Evolutionary conservation across 2,888 invertebrate genomes (phyloP).

Genomic region (Nomada goodeniana): DNA sequence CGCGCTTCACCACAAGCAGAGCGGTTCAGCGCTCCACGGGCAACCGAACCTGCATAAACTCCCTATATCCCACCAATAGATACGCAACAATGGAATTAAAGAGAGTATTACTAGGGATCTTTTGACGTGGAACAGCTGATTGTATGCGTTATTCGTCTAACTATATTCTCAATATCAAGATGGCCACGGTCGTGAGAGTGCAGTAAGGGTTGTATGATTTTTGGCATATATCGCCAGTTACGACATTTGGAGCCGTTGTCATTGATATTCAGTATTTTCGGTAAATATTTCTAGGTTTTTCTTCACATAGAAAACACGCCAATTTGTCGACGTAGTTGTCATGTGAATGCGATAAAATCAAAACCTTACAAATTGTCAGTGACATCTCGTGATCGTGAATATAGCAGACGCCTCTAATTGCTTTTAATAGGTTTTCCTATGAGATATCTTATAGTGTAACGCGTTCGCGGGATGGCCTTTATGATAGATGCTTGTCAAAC

Average conservation of each 20-base stretch:
- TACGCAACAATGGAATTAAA: no score
- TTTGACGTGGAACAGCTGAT: conserved; percentile 73
- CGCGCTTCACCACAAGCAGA: no score
- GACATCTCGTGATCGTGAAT: conserved; percentile 75
- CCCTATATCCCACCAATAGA: no score
- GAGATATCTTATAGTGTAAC: conserved; percentile 39
- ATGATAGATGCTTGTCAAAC: conserved; percentile 36
- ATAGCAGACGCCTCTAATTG: conserved; percentile 79
- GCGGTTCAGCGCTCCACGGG: no score
- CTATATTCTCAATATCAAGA: conserved; percentile 69
- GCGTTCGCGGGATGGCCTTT: conserved; percentile 48
- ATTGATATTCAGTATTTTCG: conserved; percentile 66
- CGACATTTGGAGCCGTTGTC: conserved; percentile 65
- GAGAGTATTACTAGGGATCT: conserved; percentile 54
- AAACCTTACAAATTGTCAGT: conserved; percentile 69
- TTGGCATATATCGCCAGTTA: conserved; percentile 73
- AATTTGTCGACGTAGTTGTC: conserved; percentile 12
- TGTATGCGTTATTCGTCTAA: conserved; percentile 48
- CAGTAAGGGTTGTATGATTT: conserved; percentile 72
- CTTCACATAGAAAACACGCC: neutral
- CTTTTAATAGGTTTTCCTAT: conserved; percentile 65
- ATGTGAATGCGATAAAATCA: conserved; percentile 31
- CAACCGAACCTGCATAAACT: no score
- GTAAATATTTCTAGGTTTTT: conserved; percentile 63
- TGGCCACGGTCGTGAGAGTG: conserved; percentile 73